Base-by-base conservation (phyloP, 2,888 invertebrate genomes). In the Spatulosminthurus flaviceps region DNA sequence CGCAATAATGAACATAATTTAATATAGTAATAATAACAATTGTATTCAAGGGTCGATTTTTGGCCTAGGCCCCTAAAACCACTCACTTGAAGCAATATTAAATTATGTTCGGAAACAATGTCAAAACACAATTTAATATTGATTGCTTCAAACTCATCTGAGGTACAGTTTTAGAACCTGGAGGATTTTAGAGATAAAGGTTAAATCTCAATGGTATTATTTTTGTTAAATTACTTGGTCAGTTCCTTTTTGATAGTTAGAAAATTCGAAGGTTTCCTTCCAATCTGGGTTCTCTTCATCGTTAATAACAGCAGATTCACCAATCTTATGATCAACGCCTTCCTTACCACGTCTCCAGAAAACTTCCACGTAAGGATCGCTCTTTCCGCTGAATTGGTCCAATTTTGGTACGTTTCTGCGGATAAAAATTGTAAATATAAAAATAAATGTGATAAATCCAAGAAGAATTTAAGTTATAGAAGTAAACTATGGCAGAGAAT, bases 201-300 rank as follows among this genome's bases (percentile, higher is more conserved):
- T n/a, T n/a, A n/a, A n/a, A n/a, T n/a, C n/a, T n/a, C n/a, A n/a
- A n/a, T n/a, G n/a, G n/a, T n/a, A n/a, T n/a, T 43, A 21, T 71
- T 11, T 29, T 34, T 41, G 13, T 16, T 24, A n/a, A 5, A 66
- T 74, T 22, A 71, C 74, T 34, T 79, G 82, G 64, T 83, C 79
- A 51, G 80, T 82, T 79, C 84, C 84, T 34, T 81, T 82, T 76
- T 83, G 82, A n/a, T 82, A 85, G 60, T 85, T 85, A 51, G 83
- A 81, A 73, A 84, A 85, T 69, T 84, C 82, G 69, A 84, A 83
- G 0, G 80, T 75, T 61, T 84, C 83, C 1, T 78, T 74, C 84
- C 84, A 85, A 43, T 81, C 82, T 1, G 84, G 83, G 73, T 85
- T 83, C 0, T 84, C 82, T 11, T 83, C 84, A 60, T 86, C 83